These are phyloP conservation scores for Paragorgia papillata DNA, from an alignment of 92 coral and sea anemone species.

Conservation along the genomic window DNA sequence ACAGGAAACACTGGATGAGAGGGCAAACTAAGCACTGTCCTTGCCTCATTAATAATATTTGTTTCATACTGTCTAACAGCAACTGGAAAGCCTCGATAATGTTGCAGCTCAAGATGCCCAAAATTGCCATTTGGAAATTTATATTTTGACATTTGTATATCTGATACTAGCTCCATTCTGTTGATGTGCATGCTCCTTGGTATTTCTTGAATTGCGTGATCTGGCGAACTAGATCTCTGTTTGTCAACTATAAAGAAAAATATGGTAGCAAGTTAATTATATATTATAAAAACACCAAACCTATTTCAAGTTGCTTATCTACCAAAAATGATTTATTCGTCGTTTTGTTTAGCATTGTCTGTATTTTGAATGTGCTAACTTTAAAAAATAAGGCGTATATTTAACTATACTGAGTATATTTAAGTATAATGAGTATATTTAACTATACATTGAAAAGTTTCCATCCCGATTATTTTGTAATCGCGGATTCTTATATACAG, in stretches of 20 bases:
- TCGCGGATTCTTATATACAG: too few relatives aligned
- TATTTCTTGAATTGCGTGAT: not conserved
- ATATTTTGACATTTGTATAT: not conserved
- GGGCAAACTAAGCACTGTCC: not conserved
- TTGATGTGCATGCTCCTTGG: not conserved
- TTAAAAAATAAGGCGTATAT: too few relatives aligned
- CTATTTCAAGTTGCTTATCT: too few relatives aligned
- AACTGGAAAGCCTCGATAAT: not conserved
- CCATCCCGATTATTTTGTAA: too few relatives aligned
- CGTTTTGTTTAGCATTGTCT: too few relatives aligned
- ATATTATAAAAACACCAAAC: not conserved
- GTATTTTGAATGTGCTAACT: too few relatives aligned
- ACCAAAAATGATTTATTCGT: too few relatives aligned
- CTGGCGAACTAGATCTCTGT: too few relatives aligned
- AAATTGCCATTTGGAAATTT: slow-evolving; percentile 1
- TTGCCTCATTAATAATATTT: not conserved
- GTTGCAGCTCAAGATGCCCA: not conserved
- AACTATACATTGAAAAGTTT: too few relatives aligned
- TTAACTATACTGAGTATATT: too few relatives aligned
- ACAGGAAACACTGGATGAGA: not conserved
- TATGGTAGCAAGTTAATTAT: not conserved
- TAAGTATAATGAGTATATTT: too few relatives aligned
- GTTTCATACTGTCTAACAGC: not conserved
- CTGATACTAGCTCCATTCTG: not conserved
- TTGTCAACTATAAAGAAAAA: not conserved